Base-by-base conservation (phyloP, 2,888 invertebrate genomes). In the Ceratothoa steindachneri region DNA sequence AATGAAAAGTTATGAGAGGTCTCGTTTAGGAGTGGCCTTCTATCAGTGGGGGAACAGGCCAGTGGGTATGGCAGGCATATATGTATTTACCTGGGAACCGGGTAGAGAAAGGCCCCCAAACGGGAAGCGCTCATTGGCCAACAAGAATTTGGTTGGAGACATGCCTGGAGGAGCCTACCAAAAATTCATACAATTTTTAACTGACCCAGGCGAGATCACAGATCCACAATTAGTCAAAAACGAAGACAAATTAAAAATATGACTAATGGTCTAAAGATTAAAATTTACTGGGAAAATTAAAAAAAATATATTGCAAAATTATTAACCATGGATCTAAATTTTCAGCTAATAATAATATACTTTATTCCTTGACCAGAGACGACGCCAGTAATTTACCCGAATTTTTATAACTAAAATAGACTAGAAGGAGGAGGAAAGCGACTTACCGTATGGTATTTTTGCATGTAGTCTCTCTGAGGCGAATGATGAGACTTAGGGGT, bases 371-470 rank as follows among this genome's bases (percentile, higher is more conserved):
- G n/a, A n/a, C n/a, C n/a, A n/a, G n/a, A n/a, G n/a, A n/a, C n/a
- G n/a, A n/a, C n/a, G n/a, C n/a, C n/a, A n/a, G n/a, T n/a, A n/a
- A n/a, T n/a, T n/a, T n/a, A n/a, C n/a, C n/a, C n/a, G n/a, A n/a
- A n/a, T n/a, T n/a, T n/a, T n/a, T n/a, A n/a, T n/a, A n/a, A n/a
- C n/a, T n/a, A n/a, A n/a, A n/a, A n/a, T n/a, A n/a, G n/a, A n/a
- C n/a, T n/a, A n/a, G n/a, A n/a, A n/a, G n/a, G n/a, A n/a, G n/a
- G n/a, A n/a, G n/a, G n/a, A n/a, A n/a, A n/a, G n/a, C n/a, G n/a
- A 87, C 91, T 89, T 87, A 97, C 96, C 86, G 97, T 97, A 86
- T 96, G 95, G 86, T 97, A 97, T 87, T 97, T 97, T 87, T 95
- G 95, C 83, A 92, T 87, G 84, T 91, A 91, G 84, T 92, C 91